A percentile compares a stretch with the other conserved stretches of the same genome.
phyloP scores from a whole-genome alignment of 1,140 invertebrate species.

The Schlechtendalia chinensis region DNA sequence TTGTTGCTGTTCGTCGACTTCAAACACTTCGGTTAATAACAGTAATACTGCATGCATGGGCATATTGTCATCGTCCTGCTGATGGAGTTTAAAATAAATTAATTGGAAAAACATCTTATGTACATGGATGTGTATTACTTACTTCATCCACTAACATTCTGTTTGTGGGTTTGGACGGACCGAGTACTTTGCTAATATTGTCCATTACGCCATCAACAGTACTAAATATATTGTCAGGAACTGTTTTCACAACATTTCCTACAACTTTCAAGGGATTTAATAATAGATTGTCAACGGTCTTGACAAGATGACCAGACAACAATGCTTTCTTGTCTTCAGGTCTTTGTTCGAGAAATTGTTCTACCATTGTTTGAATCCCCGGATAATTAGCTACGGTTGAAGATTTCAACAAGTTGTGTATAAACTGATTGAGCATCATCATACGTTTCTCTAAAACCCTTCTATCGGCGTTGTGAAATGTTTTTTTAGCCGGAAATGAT shows the following conservation, averaged over 20 bases:
- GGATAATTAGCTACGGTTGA: slow-evolving; percentile 65
- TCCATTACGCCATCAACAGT: slow-evolving; percentile 82
- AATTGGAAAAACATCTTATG: neutral
- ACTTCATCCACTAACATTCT: slow-evolving; percentile 23
- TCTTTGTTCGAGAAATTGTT: slow-evolving; percentile 76
- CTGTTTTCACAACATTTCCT: slow-evolving; percentile 70
- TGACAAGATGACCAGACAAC: slow-evolving; percentile 61
- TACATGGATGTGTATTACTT: neutral
- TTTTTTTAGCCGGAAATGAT: slow-evolving; percentile 87
- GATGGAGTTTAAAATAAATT: slow-evolving; percentile 22
- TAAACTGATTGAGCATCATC: slow-evolving; percentile 79
- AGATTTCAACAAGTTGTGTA: slow-evolving; percentile 69
- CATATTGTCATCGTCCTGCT: slow-evolving; percentile 76
- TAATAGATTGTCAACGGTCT: slow-evolving; percentile 65
- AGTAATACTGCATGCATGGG: slow-evolving; percentile 81
- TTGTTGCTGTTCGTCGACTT: slow-evolving; percentile 80
- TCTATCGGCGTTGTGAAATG: slow-evolving; percentile 88
- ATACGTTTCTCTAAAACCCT: slow-evolving; percentile 83
- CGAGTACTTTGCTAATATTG: slow-evolving; percentile 63
- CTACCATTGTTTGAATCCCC: slow-evolving; percentile 67
- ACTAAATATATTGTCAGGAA: slow-evolving; percentile 78
- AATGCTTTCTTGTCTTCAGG: slow-evolving; percentile 70
- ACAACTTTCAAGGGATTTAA: slow-evolving; percentile 80
- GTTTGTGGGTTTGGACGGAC: slow-evolving; percentile 15
- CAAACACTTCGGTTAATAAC: slow-evolving; percentile 89